Evolutionary conservation across 2,113 vertebrate species (phyloP), one percentile per base, ranked within the genome.

Genomic region (Rattus rattus): DNA sequence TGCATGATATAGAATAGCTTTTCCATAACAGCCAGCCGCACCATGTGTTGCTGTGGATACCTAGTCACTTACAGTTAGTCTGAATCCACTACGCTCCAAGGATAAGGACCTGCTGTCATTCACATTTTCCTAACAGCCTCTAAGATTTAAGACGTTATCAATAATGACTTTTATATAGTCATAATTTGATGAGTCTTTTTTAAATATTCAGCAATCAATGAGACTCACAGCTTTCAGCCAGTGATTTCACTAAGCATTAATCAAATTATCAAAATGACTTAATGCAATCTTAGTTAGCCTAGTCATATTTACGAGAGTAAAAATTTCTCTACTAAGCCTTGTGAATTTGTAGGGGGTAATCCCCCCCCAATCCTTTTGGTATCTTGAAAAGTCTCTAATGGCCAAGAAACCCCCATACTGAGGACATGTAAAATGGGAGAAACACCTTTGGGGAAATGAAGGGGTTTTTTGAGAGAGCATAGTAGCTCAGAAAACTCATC

Each of bases 401-500:
- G 24, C 16, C 49, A 39, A 69, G 36, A 65, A 69, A 91, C 30
- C 3, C 19, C 54, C 24, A 54, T 30, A 61, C 1, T 79, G 67
- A 73, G 33, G 89, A 79, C 33, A 52, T 85, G 22, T 86, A 90
- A 94, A 85, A 84, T 80, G 69, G 47, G 89, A n/a, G 11, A 86
- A 94, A 96, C 70, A 69, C 77, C 79, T 96, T 84, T 69, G 65
- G 84, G 90, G 43, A 91, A 83, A 39, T 59, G 39, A 56, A 69
- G 92, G 95, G 70, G 47, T 54, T 95, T 95, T 97, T 72, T 90
- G 69, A 91, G 85, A 89, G 52, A 52, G 0, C 26, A 11, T 59
- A 97, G 92, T 96, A 70, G 39, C 93, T 98, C 94, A 79, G 96
- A 96, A 81, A 98, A 97, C 73, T 97, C 92, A 95, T 96, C 36